Evolutionary conservation across 2,888 invertebrate species (phyloP), one percentile per base, ranked within the genome.

Genomic region (Drosophila meridionalis): DNA sequence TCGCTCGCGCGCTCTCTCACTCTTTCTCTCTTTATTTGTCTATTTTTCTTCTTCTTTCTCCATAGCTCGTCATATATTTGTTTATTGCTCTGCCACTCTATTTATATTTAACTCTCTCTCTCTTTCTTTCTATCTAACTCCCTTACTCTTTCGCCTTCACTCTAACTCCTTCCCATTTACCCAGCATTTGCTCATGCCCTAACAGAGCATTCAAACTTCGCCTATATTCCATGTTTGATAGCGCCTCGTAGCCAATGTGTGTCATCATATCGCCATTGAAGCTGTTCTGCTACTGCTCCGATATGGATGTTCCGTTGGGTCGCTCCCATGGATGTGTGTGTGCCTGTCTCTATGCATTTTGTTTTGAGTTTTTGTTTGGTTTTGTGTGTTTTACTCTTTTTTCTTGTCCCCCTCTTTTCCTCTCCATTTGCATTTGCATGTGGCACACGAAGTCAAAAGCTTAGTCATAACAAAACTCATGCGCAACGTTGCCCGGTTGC

Each of bases 401-500:
- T 20, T 57, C 47, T 38, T 52, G 50, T 50, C 32, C 0, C 4
- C 5, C 20, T 28, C 5, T 34, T 12, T n/a, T 11, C 1, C 0
- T 30, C 14, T n/a, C 36, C 38, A 67, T 76, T 68, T 67, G 58
- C 79, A 77, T 77, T 75, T 75, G 64, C 77, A 72, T 80, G 73
- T 67, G 61, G 62, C 78, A 73, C 50, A 69, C 69, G 62, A 20
- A 52, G 66, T 20, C 73, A 56, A 57, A 65, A 62, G 58, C 72
- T 68, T 65, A 72, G 50, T 69, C 78, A 78, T 61, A 72, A 66
- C 70, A 75, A 66, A 69, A 73, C 73, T 64, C 55, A 72, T 42
- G 61, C 78, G 70, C 48, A 64, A 68, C 67, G 65, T 78, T 76
- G 64, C 75, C 61, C 77, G 65, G 81, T 40, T 81, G 72, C 77